Evolutionary conservation across 2,113 vertebrate species (phyloP).

Genomic region (Mungos mungo): DNA sequence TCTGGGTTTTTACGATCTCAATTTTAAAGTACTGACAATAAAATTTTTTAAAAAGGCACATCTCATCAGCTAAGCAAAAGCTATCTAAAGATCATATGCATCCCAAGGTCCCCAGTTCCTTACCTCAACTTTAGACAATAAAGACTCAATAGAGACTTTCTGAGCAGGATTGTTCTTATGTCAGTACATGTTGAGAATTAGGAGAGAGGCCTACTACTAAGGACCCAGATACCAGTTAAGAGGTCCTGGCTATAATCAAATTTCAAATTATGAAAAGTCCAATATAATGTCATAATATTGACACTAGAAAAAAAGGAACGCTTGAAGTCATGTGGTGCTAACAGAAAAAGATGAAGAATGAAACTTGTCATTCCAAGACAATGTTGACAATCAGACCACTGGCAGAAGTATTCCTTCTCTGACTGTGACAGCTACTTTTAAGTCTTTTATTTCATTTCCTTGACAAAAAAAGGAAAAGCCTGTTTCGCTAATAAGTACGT

Average conservation of each 20-base stretch:
- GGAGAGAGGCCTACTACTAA: not conserved
- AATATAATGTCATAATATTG: not conserved
- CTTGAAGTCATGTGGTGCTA: not conserved
- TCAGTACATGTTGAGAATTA: not conserved
- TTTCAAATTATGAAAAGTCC: not conserved
- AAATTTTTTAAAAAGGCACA: not conserved
- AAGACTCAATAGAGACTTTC: not conserved
- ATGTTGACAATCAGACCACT: not conserved
- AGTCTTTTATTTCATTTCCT: not conserved
- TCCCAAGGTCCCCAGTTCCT: not conserved
- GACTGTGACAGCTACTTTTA: not conserved
- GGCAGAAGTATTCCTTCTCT: not conserved
- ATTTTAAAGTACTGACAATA: not conserved
- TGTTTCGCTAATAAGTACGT: not conserved
- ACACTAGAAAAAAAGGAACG: not conserved
- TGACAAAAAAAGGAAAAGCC: not conserved
- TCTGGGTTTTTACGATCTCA: not conserved
- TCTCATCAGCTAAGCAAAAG: not conserved
- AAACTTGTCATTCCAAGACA: not conserved
- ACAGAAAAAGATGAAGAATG: not conserved
- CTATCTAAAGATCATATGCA: not conserved
- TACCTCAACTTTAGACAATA: not conserved
- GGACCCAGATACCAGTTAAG: not conserved
- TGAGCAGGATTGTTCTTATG: not conserved
- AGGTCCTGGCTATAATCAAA: not conserved